These are phyloP conservation scores for Chrysogorgia sp. DNA, from an alignment of 92 coral and sea anemone species.

Conservation along the genomic window DNA sequence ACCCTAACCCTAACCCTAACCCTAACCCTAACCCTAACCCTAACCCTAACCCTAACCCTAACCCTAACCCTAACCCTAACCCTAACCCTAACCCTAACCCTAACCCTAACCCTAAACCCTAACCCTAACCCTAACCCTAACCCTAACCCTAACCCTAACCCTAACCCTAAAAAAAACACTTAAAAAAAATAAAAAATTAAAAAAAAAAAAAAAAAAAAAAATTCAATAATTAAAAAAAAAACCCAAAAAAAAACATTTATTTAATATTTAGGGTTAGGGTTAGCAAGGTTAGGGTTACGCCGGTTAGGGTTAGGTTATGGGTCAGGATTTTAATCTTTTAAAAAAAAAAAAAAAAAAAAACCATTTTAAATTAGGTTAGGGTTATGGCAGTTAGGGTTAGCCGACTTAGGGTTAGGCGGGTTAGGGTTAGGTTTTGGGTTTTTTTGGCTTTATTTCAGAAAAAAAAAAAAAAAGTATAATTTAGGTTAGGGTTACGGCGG, in stretches of 20 bases:
- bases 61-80: constrained; percentile 31
- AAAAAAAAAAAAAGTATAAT: too few relatives aligned
- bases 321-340: too few relatives aligned
- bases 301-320: constrained; percentile 24
- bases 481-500: too few relatives aligned
- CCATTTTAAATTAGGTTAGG: too few relatives aligned
- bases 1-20: constrained; percentile 16
- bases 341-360: too few relatives aligned
- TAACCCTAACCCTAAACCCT: constrained; percentile 27
- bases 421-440: too few relatives aligned
- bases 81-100: constrained; percentile 25
- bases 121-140: constrained; percentile 35
- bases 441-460: background rate
- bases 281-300: constrained; percentile 20
- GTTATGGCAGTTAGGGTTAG: too few relatives aligned
- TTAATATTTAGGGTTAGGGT: constrained; percentile 11
- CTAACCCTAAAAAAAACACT: constrained; percentile 12
- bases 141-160: constrained; percentile 23
- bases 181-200: too few relatives aligned
- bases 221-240: too few relatives aligned
- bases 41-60: constrained; percentile 21
- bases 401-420: too few relatives aligned
- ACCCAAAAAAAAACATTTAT: too few relatives aligned
- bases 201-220: too few relatives aligned
- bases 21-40: constrained; percentile 20